Evolutionary conservation across 2,113 vertebrate species (phyloP).

Genomic region (Vombatus ursinus): DNA sequence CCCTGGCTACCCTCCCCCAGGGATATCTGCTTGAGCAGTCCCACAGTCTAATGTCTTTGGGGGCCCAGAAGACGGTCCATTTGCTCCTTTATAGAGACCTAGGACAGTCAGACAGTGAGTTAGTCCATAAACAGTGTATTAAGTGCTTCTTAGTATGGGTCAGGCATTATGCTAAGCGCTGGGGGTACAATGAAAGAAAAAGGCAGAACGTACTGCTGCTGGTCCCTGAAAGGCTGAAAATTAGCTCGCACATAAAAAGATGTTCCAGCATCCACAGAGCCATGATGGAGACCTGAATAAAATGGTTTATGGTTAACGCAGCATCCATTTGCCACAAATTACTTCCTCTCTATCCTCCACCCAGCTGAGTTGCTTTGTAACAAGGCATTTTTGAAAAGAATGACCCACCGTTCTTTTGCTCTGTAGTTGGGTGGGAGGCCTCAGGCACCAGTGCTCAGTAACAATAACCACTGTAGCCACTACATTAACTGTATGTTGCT

Average conservation of each 20-base stretch:
- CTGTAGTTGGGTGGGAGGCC: neutral
- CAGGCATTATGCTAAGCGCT: neutral
- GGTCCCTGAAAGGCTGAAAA: neutral
- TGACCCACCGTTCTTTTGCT: neutral
- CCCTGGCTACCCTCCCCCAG: too few species aligned
- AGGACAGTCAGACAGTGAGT: neutral
- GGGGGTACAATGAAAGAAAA: neutral
- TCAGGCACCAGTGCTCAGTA: neutral
- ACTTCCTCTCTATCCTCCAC: neutral
- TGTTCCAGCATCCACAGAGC: neutral
- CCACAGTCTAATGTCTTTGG: neutral
- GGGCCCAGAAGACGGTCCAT: neutral
- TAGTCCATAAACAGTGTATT: neutral
- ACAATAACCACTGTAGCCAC: neutral
- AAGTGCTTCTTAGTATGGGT: neutral
- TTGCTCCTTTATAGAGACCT: too few species aligned
- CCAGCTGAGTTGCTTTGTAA: neutral
- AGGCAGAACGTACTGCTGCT: neutral
- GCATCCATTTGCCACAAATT: neutral
- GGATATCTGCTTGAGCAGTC: too few species aligned
- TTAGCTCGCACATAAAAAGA: conserved; percentile 5
- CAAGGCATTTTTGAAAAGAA: neutral
- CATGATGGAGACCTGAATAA: neutral
- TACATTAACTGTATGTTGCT: neutral
- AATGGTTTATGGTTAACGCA: neutral